These are phyloP conservation scores for Lamellibrachia columna DNA, from an alignment of 2,888 invertebrate species.

Conservation along the genomic window DNA sequence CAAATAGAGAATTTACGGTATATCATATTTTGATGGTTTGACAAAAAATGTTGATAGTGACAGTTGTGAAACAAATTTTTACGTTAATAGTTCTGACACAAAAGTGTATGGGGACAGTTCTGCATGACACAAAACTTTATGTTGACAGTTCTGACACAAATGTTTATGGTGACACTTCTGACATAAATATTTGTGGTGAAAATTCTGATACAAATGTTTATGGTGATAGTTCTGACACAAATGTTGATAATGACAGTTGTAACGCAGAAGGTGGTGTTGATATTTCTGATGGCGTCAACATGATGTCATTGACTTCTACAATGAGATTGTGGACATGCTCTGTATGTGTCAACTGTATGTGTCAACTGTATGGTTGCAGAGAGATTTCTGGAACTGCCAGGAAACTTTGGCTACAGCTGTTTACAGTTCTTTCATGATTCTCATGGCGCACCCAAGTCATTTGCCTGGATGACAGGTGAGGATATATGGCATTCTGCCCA, in stretches of 20 bases:
- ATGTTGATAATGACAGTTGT: no score
- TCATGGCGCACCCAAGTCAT: slow-evolving; percentile 77
- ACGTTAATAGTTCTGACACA: neutral
- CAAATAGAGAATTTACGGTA: no score
- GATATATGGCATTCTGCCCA: neutral
- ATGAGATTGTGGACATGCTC: neutral
- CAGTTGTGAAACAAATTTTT: slow-evolving; percentile 27
- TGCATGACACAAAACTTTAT: neutral
- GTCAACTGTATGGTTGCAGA: slow-evolving; percentile 54
- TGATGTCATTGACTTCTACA: neutral
- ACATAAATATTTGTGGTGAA: neutral
- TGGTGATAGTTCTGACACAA: neutral
- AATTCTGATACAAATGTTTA: neutral
- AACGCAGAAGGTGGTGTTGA: neutral
- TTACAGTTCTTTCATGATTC: slow-evolving; percentile 80
- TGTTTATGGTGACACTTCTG: neutral
- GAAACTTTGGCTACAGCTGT: slow-evolving; percentile 79
- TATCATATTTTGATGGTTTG: neutral
- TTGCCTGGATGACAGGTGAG: slow-evolving; percentile 84
- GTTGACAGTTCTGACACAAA: neutral
- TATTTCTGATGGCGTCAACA: no score
- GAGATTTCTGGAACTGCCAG: slow-evolving; percentile 78
- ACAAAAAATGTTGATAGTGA: neutral
- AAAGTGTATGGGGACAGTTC: neutral
- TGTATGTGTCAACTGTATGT: slow-evolving; percentile 18